Evolutionary conservation across 2,888 invertebrate species (phyloP), one percentile per base, ranked within the genome.

Genomic region (Argyra leucocephala): DNA sequence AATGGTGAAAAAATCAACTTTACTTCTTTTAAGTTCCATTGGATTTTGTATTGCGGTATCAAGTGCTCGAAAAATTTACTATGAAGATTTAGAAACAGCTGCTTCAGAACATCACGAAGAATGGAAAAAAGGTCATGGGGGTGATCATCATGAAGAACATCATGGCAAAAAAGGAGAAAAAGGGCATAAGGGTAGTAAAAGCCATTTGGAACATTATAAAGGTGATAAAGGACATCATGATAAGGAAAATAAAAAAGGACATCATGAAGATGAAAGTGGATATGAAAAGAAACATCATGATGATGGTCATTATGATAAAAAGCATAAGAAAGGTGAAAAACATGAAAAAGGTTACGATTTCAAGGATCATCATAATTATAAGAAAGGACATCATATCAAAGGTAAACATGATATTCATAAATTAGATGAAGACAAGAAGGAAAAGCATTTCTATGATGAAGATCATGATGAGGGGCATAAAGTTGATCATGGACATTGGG

Each of bases 351-450:
- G 81, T 59, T 76, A 78, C 68, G 78, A 79, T 69, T 80, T 76
- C 69, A 78, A 80, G 67, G 80, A 81, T 71, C 77, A 80, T 60
- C 91, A 91, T 12, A 85, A 86, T 70, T 91, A 88, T 77, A 89
- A 89, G 69, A 92, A 92, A 74, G 92, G 92, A 0, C 91, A 92
- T 79, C 88, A 88, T 69, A 92, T 91, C 70, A 90, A 92, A 77
- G 91, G 93, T 66, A 89, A 90, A 70, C 92, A 93, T 75, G 88
- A 91, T 76, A 84, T 91, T 9, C 90, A 93, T 79, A 92, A 93
- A 74, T 79, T 89, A 67, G 90, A 93, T 77, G 92, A 92, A 78
- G 90, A 86, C 79, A 90, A 91, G 76, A 92, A 92, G 77, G 88
- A 91, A 73, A 91, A 92, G 75, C 87, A 90, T 74, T 91, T 90